These are phyloP conservation scores for Cottus gobio DNA, from an alignment of 2,113 vertebrate genomes.

Conservation along the genomic window DNA sequence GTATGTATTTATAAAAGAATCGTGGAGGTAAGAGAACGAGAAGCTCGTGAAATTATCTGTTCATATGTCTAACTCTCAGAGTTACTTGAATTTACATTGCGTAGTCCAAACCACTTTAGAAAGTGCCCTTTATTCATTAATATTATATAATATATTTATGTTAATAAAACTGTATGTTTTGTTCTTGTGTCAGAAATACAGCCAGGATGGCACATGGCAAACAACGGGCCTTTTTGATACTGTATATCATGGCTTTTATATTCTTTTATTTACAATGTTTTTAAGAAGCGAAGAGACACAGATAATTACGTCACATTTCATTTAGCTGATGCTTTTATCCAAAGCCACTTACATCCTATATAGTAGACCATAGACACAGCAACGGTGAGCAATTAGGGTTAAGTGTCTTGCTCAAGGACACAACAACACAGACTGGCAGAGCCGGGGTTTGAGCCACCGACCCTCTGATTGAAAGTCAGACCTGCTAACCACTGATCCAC, in stretches of 20 bases:
- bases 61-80: not conserved
- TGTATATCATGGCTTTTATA: not conserved
- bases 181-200: not conserved
- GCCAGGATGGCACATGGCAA: not conserved
- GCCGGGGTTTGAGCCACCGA: too few species aligned
- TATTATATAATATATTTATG: too few species aligned
- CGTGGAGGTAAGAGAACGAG: constrained; percentile 13
- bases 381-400: too few species aligned
- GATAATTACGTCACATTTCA: too few species aligned
- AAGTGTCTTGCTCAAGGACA: too few species aligned
- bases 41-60: constrained; percentile 28
- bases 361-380: too few species aligned
- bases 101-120: not conserved
- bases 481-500: too few species aligned
- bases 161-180: not conserved
- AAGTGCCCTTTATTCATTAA: not conserved
- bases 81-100: constrained; percentile 11
- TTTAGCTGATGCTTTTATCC: too few species aligned
- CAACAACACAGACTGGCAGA: too few species aligned
- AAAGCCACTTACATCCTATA: too few species aligned
- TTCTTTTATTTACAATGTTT: not conserved
- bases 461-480: too few species aligned
- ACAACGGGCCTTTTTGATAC: not conserved
- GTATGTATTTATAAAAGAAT: constrained; percentile 37
- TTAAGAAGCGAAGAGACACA: constrained; percentile 3